phyloP scores from a whole-genome alignment of 2,113 vertebrate species.

The Anthoscopus minutus region DNA sequence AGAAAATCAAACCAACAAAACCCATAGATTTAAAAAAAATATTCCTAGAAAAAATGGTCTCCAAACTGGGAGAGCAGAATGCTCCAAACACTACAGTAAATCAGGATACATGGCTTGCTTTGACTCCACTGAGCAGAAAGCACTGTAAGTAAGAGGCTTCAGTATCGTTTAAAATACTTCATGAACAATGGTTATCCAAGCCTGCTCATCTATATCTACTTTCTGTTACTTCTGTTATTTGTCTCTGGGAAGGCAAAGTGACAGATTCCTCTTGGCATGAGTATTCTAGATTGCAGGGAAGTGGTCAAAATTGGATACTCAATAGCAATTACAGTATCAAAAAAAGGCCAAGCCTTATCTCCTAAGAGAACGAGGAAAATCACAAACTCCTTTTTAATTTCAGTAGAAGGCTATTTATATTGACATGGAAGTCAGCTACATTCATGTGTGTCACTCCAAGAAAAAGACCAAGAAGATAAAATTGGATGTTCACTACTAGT shows the following conservation, averaged over 20 bases:
- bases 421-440: not conserved
- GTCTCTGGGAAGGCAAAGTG: not conserved
- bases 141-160: not conserved
- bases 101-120: not conserved
- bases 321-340: not conserved
- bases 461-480: not conserved
- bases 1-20: not conserved
- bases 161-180: not conserved
- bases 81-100: not conserved
- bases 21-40: not conserved
- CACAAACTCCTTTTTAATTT: not conserved
- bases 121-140: not conserved
- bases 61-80: not conserved
- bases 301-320: not conserved
- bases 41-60: not conserved
- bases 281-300: not conserved
- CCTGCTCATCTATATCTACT: not conserved
- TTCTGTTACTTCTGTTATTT: not conserved
- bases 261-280: not conserved
- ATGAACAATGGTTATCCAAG: not conserved
- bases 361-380: not conserved
- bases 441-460: not conserved
- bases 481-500: not conserved
- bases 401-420: not conserved
- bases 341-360: not conserved